Percentiles rank a stretch among this genome's conserved stretches.
Evolutionary conservation across 2,888 invertebrate species (phyloP).

Genomic region (Scrobipalpa atriplicella): DNA sequence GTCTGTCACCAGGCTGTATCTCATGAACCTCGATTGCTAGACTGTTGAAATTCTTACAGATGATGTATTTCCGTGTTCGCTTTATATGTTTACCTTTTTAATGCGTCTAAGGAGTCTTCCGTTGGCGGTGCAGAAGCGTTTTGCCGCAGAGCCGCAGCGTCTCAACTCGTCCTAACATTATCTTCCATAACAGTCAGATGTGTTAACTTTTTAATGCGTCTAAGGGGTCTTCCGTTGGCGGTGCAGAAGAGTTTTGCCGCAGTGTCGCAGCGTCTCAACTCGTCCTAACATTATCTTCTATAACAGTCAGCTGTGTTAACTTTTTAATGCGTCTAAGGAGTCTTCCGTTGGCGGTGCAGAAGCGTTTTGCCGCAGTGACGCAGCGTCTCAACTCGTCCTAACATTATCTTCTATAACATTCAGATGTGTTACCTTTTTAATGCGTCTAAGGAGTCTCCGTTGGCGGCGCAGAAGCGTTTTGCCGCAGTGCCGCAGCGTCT

Average conservation of each 20-base stretch:
- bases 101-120: constrained; percentile 70
- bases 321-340: constrained; percentile 74
- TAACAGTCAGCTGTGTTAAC: no score
- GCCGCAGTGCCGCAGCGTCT: constrained; percentile 74
- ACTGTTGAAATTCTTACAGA: no score
- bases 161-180: constrained; percentile 62
- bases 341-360: constrained; percentile 70
- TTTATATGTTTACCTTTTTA: constrained; percentile 80
- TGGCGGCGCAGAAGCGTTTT: constrained; percentile 76
- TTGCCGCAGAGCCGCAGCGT: constrained; percentile 76
- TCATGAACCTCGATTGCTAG: no score
- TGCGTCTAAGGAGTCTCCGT: constrained; percentile 67
- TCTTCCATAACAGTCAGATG: no score
- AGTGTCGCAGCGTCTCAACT: constrained; percentile 75
- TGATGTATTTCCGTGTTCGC: no score
- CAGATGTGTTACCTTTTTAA: constrained; percentile 69
- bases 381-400: background rate
- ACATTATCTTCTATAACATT: background rate
- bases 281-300: no score
- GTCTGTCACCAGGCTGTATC: no score
- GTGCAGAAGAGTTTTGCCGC: constrained; percentile 75
- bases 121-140: constrained; percentile 72
- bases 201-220: constrained; percentile 75
- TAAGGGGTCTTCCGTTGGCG: constrained; percentile 72
- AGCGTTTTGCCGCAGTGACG: constrained; percentile 75